phyloP scores from a whole-genome alignment of 2,888 invertebrate genomes.

The Drosophila neonasuta region DNA sequence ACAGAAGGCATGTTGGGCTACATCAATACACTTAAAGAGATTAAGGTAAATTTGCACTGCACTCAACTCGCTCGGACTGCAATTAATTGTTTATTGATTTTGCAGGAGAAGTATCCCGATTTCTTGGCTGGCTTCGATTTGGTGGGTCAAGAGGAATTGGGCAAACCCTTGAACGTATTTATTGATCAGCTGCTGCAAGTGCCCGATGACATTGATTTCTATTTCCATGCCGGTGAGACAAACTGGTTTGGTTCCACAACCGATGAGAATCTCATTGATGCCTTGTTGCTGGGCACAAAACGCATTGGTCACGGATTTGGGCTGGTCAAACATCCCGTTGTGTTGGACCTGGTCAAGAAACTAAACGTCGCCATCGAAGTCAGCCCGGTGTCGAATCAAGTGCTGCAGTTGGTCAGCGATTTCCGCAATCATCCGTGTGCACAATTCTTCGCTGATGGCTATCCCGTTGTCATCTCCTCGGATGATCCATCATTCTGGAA shows the following conservation, averaged over 20 bases:
- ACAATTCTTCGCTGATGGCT: slow-evolving; percentile 85
- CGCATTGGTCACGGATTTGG: slow-evolving; percentile 91
- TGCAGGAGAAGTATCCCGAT: slow-evolving; percentile 84
- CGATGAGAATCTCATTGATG: slow-evolving; percentile 90
- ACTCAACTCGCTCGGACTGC: neutral
- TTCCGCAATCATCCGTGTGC: slow-evolving; percentile 89
- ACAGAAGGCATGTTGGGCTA: slow-evolving; percentile 82
- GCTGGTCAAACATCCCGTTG: slow-evolving; percentile 87
- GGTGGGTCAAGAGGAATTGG: slow-evolving; percentile 90
- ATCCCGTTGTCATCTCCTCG: slow-evolving; percentile 89
- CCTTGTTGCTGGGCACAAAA: slow-evolving; percentile 88
- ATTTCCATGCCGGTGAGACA: slow-evolving; percentile 92
- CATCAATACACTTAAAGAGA: slow-evolving; percentile 77
- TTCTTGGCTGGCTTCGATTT: slow-evolving; percentile 91
- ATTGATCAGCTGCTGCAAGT: slow-evolving; percentile 84
- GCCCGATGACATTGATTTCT: slow-evolving; percentile 84
- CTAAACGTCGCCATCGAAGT: slow-evolving; percentile 88
- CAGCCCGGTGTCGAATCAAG: slow-evolving; percentile 91
- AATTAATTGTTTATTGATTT: slow-evolving; percentile 8
- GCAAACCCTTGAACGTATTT: slow-evolving; percentile 85
- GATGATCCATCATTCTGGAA: slow-evolving; percentile 92
- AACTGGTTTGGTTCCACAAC: slow-evolving; percentile 87
- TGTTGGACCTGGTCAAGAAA: slow-evolving; percentile 84
- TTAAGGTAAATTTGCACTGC: slow-evolving; percentile 65
- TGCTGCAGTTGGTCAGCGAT: slow-evolving; percentile 87